Evolutionary conservation across 2,797 vertebrate genomes (phyloP).

Genomic region (Siniperca undulata): DNA sequence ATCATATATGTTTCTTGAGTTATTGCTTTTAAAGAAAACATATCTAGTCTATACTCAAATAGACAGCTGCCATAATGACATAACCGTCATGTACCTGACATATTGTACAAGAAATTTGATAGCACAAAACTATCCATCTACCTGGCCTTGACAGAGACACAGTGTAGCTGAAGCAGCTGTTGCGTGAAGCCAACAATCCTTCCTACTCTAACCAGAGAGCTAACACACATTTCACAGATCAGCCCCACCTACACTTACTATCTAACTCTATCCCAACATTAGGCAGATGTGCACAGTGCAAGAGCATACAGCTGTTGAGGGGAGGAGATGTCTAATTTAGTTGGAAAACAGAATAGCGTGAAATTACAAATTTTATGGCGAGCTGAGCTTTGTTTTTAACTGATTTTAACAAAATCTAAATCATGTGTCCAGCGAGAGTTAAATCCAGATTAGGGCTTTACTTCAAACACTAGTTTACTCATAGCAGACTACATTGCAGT

Average conservation of each 20-base stretch:
- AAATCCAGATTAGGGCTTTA: conserved; percentile 5
- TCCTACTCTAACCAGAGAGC: neutral
- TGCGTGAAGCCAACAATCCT: conserved; percentile 21
- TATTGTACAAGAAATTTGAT: neutral
- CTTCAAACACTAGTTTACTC: conserved; percentile 13
- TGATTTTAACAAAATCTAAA: conserved; percentile 30
- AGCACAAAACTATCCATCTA: neutral
- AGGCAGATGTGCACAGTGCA: conserved; percentile 58
- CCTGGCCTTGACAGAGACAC: neutral
- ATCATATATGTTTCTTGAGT: neutral
- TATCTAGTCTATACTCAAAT: neutral
- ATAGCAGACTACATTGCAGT: neutral
- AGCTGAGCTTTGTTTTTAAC: conserved; percentile 25
- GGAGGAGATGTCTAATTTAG: conserved; percentile 27
- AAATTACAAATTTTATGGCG: conserved; percentile 21
- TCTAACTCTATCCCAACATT: conserved; percentile 38
- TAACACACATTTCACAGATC: conserved; percentile 34
- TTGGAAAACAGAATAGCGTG: conserved; percentile 12
- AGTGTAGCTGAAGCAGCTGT: conserved; percentile 38
- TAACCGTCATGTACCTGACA: neutral
- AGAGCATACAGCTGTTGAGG: conserved; percentile 44
- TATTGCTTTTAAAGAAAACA: neutral
- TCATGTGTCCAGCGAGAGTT: conserved; percentile 7
- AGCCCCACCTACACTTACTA: conserved; percentile 27
- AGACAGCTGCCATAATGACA: neutral